A percentile compares a stretch with the other conserved stretches of the same genome.
Evolutionary conservation across 1,140 invertebrate genomes (phyloP).

Genomic region (Drosophila oshimai): DNA sequence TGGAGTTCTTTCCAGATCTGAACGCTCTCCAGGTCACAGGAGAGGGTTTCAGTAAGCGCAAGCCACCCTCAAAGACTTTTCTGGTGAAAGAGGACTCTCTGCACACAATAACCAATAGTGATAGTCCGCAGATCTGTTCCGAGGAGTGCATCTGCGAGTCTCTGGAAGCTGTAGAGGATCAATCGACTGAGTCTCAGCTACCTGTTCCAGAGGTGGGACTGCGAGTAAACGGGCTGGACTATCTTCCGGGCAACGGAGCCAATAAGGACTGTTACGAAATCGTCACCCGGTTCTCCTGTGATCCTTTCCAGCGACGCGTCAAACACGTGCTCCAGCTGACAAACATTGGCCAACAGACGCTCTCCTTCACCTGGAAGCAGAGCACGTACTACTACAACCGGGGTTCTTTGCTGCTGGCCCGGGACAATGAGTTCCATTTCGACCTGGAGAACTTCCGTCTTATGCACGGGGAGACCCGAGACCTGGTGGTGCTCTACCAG

Average conservation of each 20-base stretch:
- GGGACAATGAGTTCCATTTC: constrained; percentile 69
- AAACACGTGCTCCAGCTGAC: constrained; percentile 46
- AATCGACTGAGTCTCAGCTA: background rate
- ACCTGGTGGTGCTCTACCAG: constrained; percentile 57
- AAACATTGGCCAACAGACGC: constrained; percentile 56
- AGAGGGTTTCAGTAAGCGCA: background rate
- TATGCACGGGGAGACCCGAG: constrained; percentile 16
- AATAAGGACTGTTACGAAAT: constrained; percentile 38
- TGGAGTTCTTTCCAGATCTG: constrained; percentile 69
- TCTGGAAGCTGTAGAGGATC: background rate
- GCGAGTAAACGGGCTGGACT: constrained; percentile 42
- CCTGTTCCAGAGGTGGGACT: constrained; percentile 27
- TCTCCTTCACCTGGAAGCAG: constrained; percentile 62
- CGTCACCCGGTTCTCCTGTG: constrained; percentile 35
- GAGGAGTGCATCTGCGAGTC: constrained; percentile 21
- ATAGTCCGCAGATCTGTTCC: background rate
- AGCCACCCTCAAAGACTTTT: background rate
- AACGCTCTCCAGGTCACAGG: constrained; percentile 50
- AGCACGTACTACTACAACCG: constrained; percentile 61
- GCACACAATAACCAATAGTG: constrained; percentile 25
- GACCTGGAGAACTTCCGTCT: constrained; percentile 54
- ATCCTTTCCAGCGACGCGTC: constrained; percentile 36
- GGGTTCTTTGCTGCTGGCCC: constrained; percentile 37
- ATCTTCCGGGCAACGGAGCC: background rate
- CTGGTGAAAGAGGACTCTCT: constrained; percentile 12